These are phyloP conservation scores for Marasmarcha lunaedactyla DNA, from an alignment of 2,888 invertebrate species.

Conservation along the genomic window DNA sequence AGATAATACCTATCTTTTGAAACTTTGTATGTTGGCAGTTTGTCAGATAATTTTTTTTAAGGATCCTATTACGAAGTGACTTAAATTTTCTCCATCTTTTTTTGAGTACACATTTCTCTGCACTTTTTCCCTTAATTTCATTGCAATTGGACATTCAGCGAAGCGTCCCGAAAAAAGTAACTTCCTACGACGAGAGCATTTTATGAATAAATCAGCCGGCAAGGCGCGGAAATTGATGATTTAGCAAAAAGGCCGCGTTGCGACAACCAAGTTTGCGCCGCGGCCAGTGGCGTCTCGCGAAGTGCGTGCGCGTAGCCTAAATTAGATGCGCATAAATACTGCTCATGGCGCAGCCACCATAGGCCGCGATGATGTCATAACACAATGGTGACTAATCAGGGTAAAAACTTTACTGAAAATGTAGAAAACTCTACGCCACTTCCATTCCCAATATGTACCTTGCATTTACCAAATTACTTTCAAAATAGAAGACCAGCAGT, in stretches of 20 bases:
- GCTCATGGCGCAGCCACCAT: slow-evolving; percentile 4
- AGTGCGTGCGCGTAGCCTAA: slow-evolving; percentile 30
- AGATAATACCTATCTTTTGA: too few species aligned
- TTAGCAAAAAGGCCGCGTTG: slow-evolving; percentile 53
- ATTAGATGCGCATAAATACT: slow-evolving; percentile 66
- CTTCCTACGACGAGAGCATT: slow-evolving; percentile 59
- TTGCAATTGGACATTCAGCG: slow-evolving; percentile 64
- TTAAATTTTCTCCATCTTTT: too few species aligned
- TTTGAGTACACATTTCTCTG: too few species aligned
- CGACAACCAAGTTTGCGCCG: slow-evolving; percentile 60
- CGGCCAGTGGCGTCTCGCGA: slow-evolving; percentile 22
- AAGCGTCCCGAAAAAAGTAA: slow-evolving; percentile 51
- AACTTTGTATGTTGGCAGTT: too few species aligned
- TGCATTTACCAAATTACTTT: not conserved
- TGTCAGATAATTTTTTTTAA: too few species aligned
- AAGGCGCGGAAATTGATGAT: slow-evolving; percentile 69
- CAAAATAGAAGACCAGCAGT: not conserved
- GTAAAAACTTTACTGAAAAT: not conserved
- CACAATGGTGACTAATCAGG: not conserved
- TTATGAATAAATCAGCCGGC: slow-evolving; percentile 67
- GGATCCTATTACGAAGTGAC: too few species aligned
- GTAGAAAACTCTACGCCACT: not conserved
- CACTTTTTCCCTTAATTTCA: too few species aligned
- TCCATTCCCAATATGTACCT: not conserved
- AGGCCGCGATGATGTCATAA: not conserved